Evolutionary conservation across 2,797 vertebrate species (phyloP).

Genomic region (Parauchenoglanis ngamensis): DNA sequence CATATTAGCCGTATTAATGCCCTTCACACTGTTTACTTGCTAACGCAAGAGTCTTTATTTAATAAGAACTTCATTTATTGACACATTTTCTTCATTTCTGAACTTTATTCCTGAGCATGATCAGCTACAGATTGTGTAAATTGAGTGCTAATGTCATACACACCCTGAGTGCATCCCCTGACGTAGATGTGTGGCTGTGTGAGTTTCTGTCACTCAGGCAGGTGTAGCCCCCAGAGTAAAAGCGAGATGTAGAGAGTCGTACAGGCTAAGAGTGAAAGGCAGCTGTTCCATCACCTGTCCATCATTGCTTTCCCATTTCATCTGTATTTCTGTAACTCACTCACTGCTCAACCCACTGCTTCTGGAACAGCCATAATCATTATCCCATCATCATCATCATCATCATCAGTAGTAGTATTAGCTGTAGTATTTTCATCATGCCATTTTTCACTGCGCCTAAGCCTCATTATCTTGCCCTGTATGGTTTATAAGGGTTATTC

Average conservation of each 20-base stretch:
- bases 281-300: conserved; percentile 25
- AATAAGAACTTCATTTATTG: conserved; percentile 13
- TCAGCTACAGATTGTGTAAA: neutral
- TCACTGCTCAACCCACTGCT: neutral
- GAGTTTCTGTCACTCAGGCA: conserved; percentile 14
- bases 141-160: neutral
- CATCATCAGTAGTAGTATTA: neutral
- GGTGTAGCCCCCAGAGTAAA: conserved; percentile 17
- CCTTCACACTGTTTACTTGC: neutral
- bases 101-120: neutral
- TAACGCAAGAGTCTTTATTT: neutral
- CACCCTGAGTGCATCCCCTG: neutral
- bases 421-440: neutral
- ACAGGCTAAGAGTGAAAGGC: neutral
- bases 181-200: neutral
- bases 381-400: neutral
- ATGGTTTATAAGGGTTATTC: neutral
- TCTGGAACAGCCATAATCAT: neutral
- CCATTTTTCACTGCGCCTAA: neutral
- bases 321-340: neutral
- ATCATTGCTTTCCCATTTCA: conserved; percentile 6
- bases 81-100: neutral
- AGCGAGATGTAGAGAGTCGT: neutral
- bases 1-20: conserved; percentile 2
- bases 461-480: neutral